A percentile compares a stretch with the other conserved stretches of the same genome.
phyloP scores from a whole-genome alignment of 2,113 vertebrate genomes.

The Galbula dea region DNA sequence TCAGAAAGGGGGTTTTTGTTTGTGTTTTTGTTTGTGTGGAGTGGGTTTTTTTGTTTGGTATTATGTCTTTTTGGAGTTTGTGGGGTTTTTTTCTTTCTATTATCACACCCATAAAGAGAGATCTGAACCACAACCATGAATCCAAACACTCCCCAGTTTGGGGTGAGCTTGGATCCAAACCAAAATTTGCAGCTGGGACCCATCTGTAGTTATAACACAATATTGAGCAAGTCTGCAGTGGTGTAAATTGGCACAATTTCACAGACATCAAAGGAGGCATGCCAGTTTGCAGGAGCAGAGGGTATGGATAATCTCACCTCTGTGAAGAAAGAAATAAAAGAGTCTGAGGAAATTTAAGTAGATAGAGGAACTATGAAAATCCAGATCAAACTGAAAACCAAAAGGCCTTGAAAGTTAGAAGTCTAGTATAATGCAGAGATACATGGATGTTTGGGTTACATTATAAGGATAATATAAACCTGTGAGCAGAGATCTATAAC shows the following conservation, averaged over 20 bases:
- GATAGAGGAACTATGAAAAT: conserved; percentile 13
- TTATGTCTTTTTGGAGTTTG: too few relatives aligned
- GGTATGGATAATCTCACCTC: neutral
- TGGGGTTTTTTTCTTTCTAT: neutral
- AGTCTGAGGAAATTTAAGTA: neutral
- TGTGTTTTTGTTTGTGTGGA: too few relatives aligned
- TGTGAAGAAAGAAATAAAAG: neutral
- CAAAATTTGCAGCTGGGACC: conserved; percentile 37
- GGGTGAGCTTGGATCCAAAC: conserved; percentile 21
- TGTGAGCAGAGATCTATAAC: neutral
- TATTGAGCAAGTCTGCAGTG: neutral
- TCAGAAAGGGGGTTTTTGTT: neutral
- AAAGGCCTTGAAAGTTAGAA: neutral
- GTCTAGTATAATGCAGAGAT: neutral
- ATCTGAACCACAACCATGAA: neutral
- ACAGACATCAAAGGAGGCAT: neutral
- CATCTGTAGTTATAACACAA: conserved; percentile 39
- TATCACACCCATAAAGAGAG: neutral
- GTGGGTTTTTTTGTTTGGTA: too few relatives aligned
- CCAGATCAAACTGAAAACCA: neutral
- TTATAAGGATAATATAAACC: neutral
- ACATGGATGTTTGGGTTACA: neutral
- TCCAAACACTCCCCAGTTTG: conserved; percentile 13
- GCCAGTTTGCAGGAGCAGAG: conserved; percentile 10
- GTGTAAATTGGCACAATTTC: conserved; percentile 36